Conservation (phyloP, 2,888 invertebrate genomes). For the Drosophila pseudotakahashii region DNA sequence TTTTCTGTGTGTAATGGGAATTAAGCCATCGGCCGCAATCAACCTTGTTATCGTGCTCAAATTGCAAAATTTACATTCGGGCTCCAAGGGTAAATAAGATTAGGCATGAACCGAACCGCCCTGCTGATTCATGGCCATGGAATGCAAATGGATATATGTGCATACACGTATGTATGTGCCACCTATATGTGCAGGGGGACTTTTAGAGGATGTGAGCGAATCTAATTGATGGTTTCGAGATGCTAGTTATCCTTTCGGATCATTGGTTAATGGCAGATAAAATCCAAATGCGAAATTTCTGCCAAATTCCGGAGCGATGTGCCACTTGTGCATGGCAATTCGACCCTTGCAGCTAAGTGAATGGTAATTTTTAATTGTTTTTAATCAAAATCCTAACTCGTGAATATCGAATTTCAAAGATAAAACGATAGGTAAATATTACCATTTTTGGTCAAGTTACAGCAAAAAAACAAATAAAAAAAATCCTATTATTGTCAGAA, state of each 20-base stretch:
- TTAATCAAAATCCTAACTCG: not conserved
- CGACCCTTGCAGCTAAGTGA: slow-evolving; percentile 8
- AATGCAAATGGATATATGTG: slow-evolving; percentile 12
- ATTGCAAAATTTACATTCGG: slow-evolving; percentile 39
- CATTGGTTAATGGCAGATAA: slow-evolving; percentile 35
- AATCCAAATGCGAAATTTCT: slow-evolving; percentile 8
- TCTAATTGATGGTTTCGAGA: slow-evolving; percentile 38
- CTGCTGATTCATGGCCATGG: slow-evolving; percentile 17
- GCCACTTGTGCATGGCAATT: slow-evolving; percentile 10
- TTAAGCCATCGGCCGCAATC: slow-evolving; percentile 44
- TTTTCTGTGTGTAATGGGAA: slow-evolving; percentile 24
- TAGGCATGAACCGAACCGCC: slow-evolving; percentile 26
- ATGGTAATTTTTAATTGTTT: slow-evolving; percentile 12
- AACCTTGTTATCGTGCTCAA: slow-evolving; percentile 38
- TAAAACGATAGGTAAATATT: no score
- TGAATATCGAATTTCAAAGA: not conserved
- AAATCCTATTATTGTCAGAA: no score
- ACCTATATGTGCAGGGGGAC: not conserved
- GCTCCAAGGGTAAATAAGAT: slow-evolving; percentile 32
- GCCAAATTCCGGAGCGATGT: slow-evolving; percentile 7
- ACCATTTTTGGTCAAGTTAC: no score
- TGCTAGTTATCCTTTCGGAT: slow-evolving; percentile 34
- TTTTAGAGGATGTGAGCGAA: not conserved
- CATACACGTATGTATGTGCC: not conserved
- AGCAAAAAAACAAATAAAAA: no score